Conservation (phyloP, 92 coral and sea anemone genomes). For the Pocillopora meandrina region DNA sequence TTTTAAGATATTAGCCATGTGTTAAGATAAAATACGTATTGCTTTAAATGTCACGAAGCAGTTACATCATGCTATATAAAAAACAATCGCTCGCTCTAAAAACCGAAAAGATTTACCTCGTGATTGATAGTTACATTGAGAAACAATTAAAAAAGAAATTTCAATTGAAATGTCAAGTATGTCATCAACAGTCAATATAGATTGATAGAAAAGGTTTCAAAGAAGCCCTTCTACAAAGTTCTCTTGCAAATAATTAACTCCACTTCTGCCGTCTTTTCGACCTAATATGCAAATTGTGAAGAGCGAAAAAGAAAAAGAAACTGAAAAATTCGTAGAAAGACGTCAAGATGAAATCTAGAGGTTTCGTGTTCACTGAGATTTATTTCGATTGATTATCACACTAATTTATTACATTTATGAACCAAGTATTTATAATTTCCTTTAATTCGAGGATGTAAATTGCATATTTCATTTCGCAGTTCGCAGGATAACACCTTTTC, state of each 20-base stretch:
- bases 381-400: background rate
- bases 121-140: background rate
- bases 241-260: background rate
- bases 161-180: background rate
- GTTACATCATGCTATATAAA: no score
- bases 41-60: no score
- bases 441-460: background rate
- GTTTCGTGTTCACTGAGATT: background rate
- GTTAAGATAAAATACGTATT: no score
- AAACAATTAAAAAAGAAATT: background rate
- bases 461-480: background rate
- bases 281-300: background rate
- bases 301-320: background rate
- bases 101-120: background rate
- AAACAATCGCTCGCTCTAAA: background rate
- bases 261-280: background rate
- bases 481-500: slow-evolving; percentile 1
- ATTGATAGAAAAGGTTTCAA: slow-evolving; percentile 1
- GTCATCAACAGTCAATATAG: background rate
- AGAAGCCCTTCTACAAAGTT: background rate
- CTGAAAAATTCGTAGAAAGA: background rate
- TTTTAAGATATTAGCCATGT: no score
- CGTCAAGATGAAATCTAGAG: background rate
- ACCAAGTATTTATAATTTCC: slow-evolving; percentile 4
- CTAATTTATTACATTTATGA: background rate